Conservation (phyloP, 1,140 invertebrate species). For the Drosophila hydei region DNA sequence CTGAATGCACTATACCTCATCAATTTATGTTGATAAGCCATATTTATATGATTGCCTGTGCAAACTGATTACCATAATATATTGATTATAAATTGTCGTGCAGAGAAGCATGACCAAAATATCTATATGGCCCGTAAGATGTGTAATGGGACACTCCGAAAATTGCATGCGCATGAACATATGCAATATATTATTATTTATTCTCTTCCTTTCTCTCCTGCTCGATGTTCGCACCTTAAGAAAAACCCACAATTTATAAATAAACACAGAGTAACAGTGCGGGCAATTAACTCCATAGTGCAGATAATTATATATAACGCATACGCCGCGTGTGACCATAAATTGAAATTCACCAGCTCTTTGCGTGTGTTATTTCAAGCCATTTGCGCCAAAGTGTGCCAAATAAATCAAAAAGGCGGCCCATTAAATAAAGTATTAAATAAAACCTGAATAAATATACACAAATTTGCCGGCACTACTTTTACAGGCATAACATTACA, state of each 20-base stretch:
- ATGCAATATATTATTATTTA: neutral
- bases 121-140: neutral
- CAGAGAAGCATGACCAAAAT: neutral
- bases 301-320: conserved; percentile 39
- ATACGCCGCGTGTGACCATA: conserved; percentile 62
- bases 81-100: conserved; percentile 8
- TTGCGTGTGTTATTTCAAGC: conserved; percentile 43
- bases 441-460: conserved; percentile 63
- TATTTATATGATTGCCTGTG: conserved; percentile 8
- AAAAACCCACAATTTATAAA: neutral
- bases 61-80: conserved; percentile 7
- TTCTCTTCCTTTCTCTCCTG: neutral
- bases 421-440: conserved; percentile 63
- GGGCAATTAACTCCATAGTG: neutral
- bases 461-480: conserved; percentile 52
- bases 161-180: neutral
- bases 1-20: conserved; percentile 41
- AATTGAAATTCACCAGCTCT: conserved; percentile 40
- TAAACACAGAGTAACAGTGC: neutral
- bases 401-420: conserved; percentile 66
- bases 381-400: conserved; percentile 67
- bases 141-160: neutral
- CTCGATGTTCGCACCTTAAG: too few species aligned
- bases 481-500: conserved; percentile 29
- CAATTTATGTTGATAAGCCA: conserved; percentile 1